Conservation (phyloP, 2,113 vertebrate genomes). For the Jacana jacana region DNA sequence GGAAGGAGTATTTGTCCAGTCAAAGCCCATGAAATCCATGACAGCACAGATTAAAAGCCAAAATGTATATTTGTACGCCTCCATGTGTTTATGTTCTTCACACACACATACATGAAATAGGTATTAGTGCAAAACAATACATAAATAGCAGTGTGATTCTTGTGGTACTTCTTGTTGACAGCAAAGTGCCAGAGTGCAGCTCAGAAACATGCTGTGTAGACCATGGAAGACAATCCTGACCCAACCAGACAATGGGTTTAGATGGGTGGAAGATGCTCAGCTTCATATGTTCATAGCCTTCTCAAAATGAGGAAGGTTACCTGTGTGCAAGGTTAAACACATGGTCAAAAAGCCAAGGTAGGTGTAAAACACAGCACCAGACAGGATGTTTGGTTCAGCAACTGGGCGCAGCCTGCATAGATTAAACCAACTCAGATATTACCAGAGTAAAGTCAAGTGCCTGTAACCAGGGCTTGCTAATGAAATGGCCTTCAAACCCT, state of each 20-base stretch:
- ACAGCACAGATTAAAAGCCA: background rate
- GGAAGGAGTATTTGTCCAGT: background rate
- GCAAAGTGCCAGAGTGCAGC: background rate
- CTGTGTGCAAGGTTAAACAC: rapidly evolving
- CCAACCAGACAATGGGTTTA: background rate
- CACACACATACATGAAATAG: background rate
- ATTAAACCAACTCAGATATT: background rate
- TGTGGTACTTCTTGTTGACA: background rate
- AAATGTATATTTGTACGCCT: background rate
- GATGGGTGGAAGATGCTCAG: background rate
- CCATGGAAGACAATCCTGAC: background rate
- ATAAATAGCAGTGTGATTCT: background rate
- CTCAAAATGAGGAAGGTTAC: background rate
- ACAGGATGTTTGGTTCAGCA: background rate
- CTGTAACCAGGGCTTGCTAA: background rate
- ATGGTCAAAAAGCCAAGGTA: background rate
- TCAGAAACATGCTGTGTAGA: background rate
- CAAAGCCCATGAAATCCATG: background rate
- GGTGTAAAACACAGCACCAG: background rate
- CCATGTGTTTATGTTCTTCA: background rate
- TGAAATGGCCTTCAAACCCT: background rate
- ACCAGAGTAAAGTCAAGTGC: rapidly evolving
- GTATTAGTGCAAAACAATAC: background rate
- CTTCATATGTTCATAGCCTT: background rate
- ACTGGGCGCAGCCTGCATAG: background rate